A percentile compares a stretch with the other conserved stretches of the same genome.
phyloP scores from a whole-genome alignment of 2,113 vertebrate species.

The Syngnathoides biaculeatus region DNA sequence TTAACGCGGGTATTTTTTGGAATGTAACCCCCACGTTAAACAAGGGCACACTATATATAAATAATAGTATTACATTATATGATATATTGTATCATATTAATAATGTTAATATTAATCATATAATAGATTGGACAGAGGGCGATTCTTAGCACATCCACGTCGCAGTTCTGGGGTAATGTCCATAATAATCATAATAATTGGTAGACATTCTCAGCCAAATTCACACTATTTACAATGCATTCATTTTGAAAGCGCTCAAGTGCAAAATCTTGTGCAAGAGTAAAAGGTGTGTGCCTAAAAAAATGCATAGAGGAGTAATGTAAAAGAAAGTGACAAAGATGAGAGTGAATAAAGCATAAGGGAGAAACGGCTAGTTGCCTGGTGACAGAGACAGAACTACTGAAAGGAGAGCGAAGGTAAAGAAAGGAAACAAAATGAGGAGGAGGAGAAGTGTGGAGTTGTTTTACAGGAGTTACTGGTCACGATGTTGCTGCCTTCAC shows the following conservation, averaged over 20 bases:
- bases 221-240: not conserved
- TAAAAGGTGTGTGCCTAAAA: not conserved
- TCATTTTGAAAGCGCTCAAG: not conserved
- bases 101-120: too few relatives aligned
- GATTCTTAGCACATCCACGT: too few relatives aligned
- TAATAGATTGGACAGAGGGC: too few relatives aligned
- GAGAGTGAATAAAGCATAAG: slow-evolving; percentile 12
- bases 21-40: too few relatives aligned
- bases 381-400: slow-evolving; percentile 53
- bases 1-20: too few relatives aligned
- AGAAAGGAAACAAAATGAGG: slow-evolving; percentile 30
- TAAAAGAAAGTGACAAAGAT: slow-evolving; percentile 9
- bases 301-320: slow-evolving; percentile 1
- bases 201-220: not conserved
- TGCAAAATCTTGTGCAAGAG: not conserved
- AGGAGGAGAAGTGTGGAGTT: slow-evolving; percentile 34
- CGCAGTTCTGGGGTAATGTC: too few relatives aligned
- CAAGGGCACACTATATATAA: too few relatives aligned
- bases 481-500: slow-evolving; percentile 46
- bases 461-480: slow-evolving; percentile 52
- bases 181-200: not conserved
- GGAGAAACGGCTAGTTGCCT: slow-evolving; percentile 56
- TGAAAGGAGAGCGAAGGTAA: slow-evolving; percentile 30
- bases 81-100: too few relatives aligned
- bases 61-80: too few relatives aligned